Evolutionary conservation across 2,888 invertebrate genomes (phyloP), one percentile per base, ranked within the genome.

Genomic region (Tenthredo scrophulariae): DNA sequence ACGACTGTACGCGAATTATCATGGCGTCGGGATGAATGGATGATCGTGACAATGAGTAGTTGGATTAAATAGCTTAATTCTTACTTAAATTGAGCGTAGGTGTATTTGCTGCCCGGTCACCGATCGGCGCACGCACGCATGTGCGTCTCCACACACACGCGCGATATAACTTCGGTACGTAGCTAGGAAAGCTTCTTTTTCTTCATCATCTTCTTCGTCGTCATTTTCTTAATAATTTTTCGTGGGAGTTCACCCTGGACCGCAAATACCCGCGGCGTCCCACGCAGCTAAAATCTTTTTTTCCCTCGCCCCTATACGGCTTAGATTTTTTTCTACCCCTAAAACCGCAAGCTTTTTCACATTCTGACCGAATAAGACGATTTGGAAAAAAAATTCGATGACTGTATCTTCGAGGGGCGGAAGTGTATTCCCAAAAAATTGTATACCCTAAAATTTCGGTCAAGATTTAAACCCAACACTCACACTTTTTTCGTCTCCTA

Each of bases 11-110:
- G 83, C 83, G 83, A 83, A 83, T 83, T 67, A 70, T 65, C 43
- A 83, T 83, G 83, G 70, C 83, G 83, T 50, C 65, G 83, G 10
- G 18, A 70, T 50, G 70, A 83, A 50, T 70, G 10, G 18, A 70
- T 50, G 70, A 83, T 67, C 83, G 83, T 70, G 83, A 83, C 83
- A 70, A 83, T 83, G 70, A 83, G 83, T 37, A 83, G 83, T 22
- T 37, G 67, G 43, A 67, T 70, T 65, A 83, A 83, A 83, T 83
- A 83, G 83, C 83, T 83, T 67, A 83, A 83, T 83, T 83, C 46
- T 50, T 18, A 7, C 29, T 46, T 83, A 83, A 83, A 83, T 70
- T 65, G 70, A 83, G 43, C 83, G 83, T 83, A 29, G 83, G 83
- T n/a, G 83, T 67, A 29, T 58, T 62, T 58, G 80, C 37, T 80